These are phyloP conservation scores for Drosophila melanogaster DNA, from an alignment of 1,140 invertebrate species.

Conservation along the genomic window Release_6_plus_ISO1_MT NT_037436.4:14912501-14913000, in stretches of 20 bases:
- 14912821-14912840: constrained; percentile 44
- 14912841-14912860: not conserved
- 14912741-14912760: constrained; percentile 23
- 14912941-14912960: constrained; percentile 30
- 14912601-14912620: constrained; percentile 23
- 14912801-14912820: constrained; percentile 64
- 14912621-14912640: constrained; percentile 70
- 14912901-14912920: constrained; percentile 8
- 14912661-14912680: constrained; percentile 82
- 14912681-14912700: constrained; percentile 65
- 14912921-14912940: constrained; percentile 1
- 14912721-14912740: constrained; percentile 65
- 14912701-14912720: constrained; percentile 43
- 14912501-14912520: constrained; percentile 69
- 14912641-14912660: constrained; percentile 83
- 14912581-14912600: constrained; percentile 35
- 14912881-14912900: constrained; percentile 19
- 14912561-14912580: constrained; percentile 61
- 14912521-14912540: constrained; percentile 70
- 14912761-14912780: not conserved
- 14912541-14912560: constrained; percentile 18
- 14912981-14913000: constrained; percentile 36
- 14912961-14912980: constrained; percentile 42
- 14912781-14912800: constrained; percentile 53
- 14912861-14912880: constrained; percentile 43